phyloP scores from a whole-genome alignment of 2,888 invertebrate genomes.

The Brenthis daphne region DNA sequence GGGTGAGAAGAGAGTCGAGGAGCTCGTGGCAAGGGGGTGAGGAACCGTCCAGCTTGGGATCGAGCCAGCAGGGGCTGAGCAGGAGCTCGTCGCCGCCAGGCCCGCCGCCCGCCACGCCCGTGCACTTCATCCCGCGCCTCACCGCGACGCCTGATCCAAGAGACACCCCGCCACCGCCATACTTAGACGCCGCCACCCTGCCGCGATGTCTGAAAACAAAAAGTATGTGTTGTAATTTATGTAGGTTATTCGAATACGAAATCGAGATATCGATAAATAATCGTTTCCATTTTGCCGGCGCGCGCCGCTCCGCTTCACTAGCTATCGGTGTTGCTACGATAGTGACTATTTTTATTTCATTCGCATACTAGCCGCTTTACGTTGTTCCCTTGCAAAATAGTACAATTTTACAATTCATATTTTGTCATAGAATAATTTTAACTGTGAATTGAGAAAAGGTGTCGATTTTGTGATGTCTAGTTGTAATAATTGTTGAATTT shows the following conservation, averaged over 20 bases:
- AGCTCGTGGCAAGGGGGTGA: conserved; percentile 83
- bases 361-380: conserved; percentile 36
- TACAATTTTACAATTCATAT: conserved; percentile 34
- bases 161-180: conserved; percentile 76
- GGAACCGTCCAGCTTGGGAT: conserved; percentile 79
- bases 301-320: conserved; percentile 61
- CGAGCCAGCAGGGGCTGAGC: conserved; percentile 88
- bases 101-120: conserved; percentile 61
- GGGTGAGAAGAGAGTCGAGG: conserved; percentile 86
- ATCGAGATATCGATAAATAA: conserved; percentile 50
- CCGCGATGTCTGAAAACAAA: conserved; percentile 68
- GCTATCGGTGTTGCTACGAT: conserved; percentile 58
- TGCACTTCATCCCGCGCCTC: conserved; percentile 84
- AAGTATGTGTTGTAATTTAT: conserved; percentile 42
- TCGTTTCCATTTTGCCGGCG: conserved; percentile 52
- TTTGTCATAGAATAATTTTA: conserved; percentile 31
- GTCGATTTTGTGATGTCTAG: background rate
- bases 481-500: conserved; percentile 14
- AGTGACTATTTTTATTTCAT: conserved; percentile 41
- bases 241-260: conserved; percentile 49
- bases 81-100: conserved; percentile 86
- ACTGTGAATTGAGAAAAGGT: background rate
- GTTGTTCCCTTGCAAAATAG: conserved; percentile 37
- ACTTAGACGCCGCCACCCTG: conserved; percentile 81
- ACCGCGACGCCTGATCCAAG: conserved; percentile 68